Conservation (phyloP, 1,140 invertebrate species). For the Sipha flava region DNA sequence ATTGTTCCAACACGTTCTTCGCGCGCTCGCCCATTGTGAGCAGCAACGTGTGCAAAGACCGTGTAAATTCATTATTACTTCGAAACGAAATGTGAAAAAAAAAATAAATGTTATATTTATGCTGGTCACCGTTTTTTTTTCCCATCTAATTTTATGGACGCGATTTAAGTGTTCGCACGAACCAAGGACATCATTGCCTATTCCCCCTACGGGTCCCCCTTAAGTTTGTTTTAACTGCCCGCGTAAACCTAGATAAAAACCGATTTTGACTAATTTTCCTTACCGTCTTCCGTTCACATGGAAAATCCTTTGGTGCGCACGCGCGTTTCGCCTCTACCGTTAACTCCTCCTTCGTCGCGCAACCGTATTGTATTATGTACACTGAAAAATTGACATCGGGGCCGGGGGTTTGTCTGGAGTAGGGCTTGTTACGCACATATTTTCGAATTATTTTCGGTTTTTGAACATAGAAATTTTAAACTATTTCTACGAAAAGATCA, state of each 20-base stretch:
- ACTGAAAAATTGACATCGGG: no score
- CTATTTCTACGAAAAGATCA: no score
- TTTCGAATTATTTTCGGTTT: no score
- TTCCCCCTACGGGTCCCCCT: no score
- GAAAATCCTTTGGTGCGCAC: neutral
- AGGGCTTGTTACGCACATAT: no score
- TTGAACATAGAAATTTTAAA: no score
- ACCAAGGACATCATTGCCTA: slow-evolving; percentile 1
- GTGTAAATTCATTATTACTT: slow-evolving; percentile 31
- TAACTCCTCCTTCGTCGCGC: no score
- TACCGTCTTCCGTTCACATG: neutral
- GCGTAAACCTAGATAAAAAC: neutral
- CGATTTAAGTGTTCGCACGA: slow-evolving; percentile 29
- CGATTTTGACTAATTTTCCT: neutral
- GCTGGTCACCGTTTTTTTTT: slow-evolving; percentile 29
- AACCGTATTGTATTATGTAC: no score
- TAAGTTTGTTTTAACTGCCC: neutral
- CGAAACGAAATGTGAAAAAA: slow-evolving; percentile 27
- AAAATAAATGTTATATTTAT: slow-evolving; percentile 28
- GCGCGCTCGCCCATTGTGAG: slow-evolving; percentile 10
- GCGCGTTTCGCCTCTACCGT: no score
- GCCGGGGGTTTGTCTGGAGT: no score
- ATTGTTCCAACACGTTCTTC: slow-evolving; percentile 31
- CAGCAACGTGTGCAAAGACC: slow-evolving; percentile 29
- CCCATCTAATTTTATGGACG: slow-evolving; percentile 31